phyloP scores from a whole-genome alignment of 2,113 vertebrate species.

The Amazona guildingii region DNA sequence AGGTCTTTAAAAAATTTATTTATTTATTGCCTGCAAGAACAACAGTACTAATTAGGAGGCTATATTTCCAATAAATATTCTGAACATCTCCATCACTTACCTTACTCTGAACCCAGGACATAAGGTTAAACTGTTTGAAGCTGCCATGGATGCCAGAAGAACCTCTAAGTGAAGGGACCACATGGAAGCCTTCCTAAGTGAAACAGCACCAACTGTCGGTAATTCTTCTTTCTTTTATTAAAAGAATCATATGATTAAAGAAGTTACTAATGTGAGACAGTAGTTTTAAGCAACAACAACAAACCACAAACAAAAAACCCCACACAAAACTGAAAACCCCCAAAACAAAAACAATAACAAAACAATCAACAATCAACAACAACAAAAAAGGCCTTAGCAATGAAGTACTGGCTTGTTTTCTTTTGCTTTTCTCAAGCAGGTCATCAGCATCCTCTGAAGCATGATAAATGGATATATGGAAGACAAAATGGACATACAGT shows the following conservation, averaged over 20 bases:
- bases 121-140: neutral
- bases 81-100: neutral
- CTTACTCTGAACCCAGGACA: neutral
- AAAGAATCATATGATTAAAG: neutral
- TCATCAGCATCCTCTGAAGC: neutral
- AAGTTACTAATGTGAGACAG: neutral
- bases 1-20: neutral
- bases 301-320: neutral
- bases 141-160: neutral
- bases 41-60: neutral
- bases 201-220: neutral
- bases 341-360: neutral
- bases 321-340: neutral
- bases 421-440: neutral
- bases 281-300: neutral
- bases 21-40: neutral
- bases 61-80: neutral
- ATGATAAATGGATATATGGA: neutral
- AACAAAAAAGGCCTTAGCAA: neutral
- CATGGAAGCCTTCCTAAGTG: neutral
- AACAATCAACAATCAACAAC: neutral
- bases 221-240: neutral
- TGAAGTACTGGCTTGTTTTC: neutral
- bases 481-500: neutral
- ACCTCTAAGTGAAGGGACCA: neutral